Evolutionary conservation across 2,113 vertebrate species (phyloP), one percentile per base, ranked within the genome.

Genomic region (Bujurquina vittata): DNA sequence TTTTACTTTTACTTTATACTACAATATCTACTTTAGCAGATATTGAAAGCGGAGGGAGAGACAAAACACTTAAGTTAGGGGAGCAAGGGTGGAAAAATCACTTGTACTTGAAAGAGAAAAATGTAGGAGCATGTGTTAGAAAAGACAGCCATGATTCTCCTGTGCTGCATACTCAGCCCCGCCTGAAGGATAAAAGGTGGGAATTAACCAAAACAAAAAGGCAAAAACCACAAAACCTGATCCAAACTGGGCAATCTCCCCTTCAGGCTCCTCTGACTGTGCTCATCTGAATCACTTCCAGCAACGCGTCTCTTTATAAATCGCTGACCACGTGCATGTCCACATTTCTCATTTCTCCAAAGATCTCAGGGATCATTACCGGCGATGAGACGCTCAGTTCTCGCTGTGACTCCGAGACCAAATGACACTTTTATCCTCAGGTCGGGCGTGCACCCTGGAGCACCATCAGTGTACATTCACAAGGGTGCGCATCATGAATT

Each of bases 351-450:
- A 6, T 65, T 65, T 65, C 62, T 43, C 1, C 61, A 65, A 15
- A 65, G 35, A 5, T 43, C 35, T 67, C n/a, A 17, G 43, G 37
- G 14, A 1, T 67, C 62, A 43, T 12, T 10, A 65, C 17, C 17
- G 37, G 14, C 17, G 62, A 65, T 40, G 7, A 0, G 62, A 43
- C 40, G 35, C 0, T 65, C 12, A 12, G 14, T 23, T 14, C 37
- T 46, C n/a, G 3, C 35, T 9, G 9, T 7, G 8, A 37, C n/a
- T 15, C 62, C 23, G 9, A 26, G 37, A 17, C 1, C 23, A 67
- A 46, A 67, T 14, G 10, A n/a, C 37, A 17, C 10, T 67, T 23
- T 67, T 65, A 9, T 67, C 22, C 26, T 49, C 63, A 26, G 63
- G 37, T 67, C 2, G 10, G 37, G 22, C 18, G 40, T 8, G 17